phyloP scores from a whole-genome alignment of 2,113 vertebrate species.

The Gadus chalcogrammus region DNA sequence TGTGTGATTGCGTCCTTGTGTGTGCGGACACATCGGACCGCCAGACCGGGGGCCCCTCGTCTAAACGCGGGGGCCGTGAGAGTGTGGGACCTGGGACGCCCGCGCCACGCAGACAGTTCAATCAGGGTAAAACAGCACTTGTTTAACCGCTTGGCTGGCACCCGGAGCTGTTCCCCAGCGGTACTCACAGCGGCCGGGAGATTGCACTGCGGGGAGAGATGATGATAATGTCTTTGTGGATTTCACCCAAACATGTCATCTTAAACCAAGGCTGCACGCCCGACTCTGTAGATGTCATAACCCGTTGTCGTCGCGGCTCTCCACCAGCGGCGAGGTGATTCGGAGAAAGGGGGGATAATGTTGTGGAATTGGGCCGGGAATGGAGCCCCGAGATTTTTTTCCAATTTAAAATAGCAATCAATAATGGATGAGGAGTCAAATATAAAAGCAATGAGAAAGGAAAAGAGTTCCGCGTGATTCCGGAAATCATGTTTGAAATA shows the following conservation, averaged over 20 bases:
- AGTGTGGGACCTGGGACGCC: background rate
- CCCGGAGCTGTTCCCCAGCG: constrained; percentile 43
- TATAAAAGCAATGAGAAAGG: constrained; percentile 39
- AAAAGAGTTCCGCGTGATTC: constrained; percentile 30
- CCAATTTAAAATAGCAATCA: constrained; percentile 24
- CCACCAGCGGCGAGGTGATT: background rate
- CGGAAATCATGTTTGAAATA: constrained; percentile 48
- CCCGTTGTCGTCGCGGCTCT: constrained; percentile 49
- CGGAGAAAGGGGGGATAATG: constrained; percentile 7
- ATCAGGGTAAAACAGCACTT: constrained; percentile 71
- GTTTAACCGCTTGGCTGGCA: constrained; percentile 64
- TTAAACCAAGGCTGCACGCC: constrained; percentile 56
- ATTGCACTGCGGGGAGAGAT: constrained; percentile 68
- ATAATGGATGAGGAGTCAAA: constrained; percentile 41
- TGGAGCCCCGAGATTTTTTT: constrained; percentile 17
- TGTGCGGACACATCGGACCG: constrained; percentile 19
- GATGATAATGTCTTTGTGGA: constrained; percentile 72
- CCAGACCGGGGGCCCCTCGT: constrained; percentile 56
- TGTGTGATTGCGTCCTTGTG: too few species aligned
- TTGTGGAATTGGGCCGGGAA: background rate
- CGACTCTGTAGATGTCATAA: constrained; percentile 58
- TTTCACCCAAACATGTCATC: constrained; percentile 75
- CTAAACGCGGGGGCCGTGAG: constrained; percentile 55
- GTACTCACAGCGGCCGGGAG: constrained; percentile 48
- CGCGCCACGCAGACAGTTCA: constrained; percentile 65